Percentiles rank a stretch among this genome's conserved stretches.
These are phyloP conservation scores for Hippopotamyrus pictus DNA, from an alignment of 2,797 vertebrate species.

Conservation along the genomic window DNA sequence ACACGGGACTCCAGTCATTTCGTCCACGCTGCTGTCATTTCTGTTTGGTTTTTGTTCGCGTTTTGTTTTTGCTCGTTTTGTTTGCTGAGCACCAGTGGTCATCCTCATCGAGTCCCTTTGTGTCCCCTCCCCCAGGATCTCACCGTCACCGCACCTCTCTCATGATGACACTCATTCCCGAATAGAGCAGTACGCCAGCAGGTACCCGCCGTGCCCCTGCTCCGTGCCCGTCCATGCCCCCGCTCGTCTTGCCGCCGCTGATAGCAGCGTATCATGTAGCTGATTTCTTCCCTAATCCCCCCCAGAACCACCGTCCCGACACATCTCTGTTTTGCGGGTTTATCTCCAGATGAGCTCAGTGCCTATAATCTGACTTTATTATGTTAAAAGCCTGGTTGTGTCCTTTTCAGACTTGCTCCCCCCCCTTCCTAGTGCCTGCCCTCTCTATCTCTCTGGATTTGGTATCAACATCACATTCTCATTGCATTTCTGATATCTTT, in stretches of 20 bases:
- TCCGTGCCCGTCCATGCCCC: background rate
- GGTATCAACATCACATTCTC: background rate
- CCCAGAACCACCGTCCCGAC: background rate
- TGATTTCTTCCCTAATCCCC: background rate
- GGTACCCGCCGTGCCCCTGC: slow-evolving; percentile 55
- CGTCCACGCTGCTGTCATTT: background rate
- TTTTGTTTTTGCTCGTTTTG: background rate
- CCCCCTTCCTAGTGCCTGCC: background rate
- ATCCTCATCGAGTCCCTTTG: background rate
- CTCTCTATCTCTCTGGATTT: background rate
- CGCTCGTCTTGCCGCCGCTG: background rate
- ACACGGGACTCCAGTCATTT: background rate
- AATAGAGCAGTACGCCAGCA: slow-evolving; percentile 93
- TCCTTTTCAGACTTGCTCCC: background rate
- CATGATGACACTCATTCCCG: slow-evolving; percentile 96
- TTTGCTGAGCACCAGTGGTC: background rate
- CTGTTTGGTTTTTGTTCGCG: background rate
- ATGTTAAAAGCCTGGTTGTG: background rate
- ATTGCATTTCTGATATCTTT: background rate
- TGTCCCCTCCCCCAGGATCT: slow-evolving; percentile 60
- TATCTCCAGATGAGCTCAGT: background rate
- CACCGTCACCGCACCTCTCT: slow-evolving; percentile 85
- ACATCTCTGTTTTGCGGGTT: background rate
- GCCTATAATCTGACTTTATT: background rate
- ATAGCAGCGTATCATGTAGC: background rate